Evolutionary conservation across 2,888 invertebrate genomes (phyloP).

Genomic region (Drosophila yooni): DNA sequence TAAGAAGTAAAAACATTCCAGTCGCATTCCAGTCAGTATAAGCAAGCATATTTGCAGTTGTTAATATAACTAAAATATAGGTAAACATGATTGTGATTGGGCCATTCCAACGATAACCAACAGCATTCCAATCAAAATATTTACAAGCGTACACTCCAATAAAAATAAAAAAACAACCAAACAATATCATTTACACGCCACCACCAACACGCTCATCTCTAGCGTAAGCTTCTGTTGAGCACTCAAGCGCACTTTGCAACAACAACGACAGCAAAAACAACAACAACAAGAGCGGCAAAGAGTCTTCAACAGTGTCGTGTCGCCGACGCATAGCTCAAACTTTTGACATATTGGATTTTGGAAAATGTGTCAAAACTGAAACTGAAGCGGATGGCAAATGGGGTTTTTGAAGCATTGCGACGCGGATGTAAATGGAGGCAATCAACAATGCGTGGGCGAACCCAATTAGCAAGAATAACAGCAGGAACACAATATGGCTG

Average conservation of each 20-base stretch:
- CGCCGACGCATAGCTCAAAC: conserved; percentile 47
- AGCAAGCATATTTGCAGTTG: neutral
- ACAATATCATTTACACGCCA: conserved; percentile 7
- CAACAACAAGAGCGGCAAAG: conserved; percentile 18
- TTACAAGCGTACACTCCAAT: neutral
- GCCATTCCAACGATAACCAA: neutral
- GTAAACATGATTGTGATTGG: neutral
- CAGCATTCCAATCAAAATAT: neutral
- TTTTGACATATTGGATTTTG: conserved; percentile 46
- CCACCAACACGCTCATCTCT: conserved; percentile 36
- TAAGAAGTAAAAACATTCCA: conserved; percentile 4
- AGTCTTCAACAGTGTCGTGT: conserved; percentile 39
- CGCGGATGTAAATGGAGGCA: conserved; percentile 61
- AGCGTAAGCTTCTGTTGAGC: conserved; percentile 37
- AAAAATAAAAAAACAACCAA: conserved; percentile 6
- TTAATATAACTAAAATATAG: neutral
- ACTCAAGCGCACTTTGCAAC: conserved; percentile 39
- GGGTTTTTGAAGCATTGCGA: conserved; percentile 46
- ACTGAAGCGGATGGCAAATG: conserved; percentile 78
- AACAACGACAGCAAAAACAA: conserved; percentile 17
- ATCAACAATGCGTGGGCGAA: conserved; percentile 33
- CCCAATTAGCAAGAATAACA: conserved; percentile 39
- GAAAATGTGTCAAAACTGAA: conserved; percentile 76
- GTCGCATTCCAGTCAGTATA: neutral
- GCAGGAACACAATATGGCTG: conserved; percentile 21